Evolutionary conservation across 2,113 vertebrate species (phyloP), one percentile per base, ranked within the genome.

Genomic region (Cynoglossus semilaevis): DNA sequence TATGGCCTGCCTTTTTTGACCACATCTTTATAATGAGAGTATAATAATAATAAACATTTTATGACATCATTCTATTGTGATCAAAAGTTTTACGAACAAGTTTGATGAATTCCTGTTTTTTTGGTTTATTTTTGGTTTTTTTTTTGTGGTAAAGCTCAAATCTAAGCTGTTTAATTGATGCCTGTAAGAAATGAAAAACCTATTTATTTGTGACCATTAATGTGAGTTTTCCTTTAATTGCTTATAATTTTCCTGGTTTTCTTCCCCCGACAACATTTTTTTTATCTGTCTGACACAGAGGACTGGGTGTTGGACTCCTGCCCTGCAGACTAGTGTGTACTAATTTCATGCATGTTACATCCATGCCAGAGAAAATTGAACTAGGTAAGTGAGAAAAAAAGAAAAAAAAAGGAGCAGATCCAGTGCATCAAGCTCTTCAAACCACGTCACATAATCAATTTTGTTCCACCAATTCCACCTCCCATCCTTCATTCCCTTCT

Each of bases 261-360:
- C 4, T 36, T 41, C 48, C 45, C 3, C 13, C 15, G 22, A 47
- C 16, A 47, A 17, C 4, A 47, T 14, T 63, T 34, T 51, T 9
- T 68, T 66, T 61, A 53, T 67, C 59, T 38, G 48, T 62, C n/a
- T 51, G 8, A 68, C 19, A 46, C 50, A 64, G 44, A 56, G n/a
- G 22, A 52, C 62, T 58, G 58, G 46, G 16, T 45, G 41, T 64
- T 36, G 18, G 8, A 60, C 72, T n/a, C 70, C 58, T 63, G 41
- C 37, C 58, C 51, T 7, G 8, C 41, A 62, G 48, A 35, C n/a
- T 10, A 36, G 41, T 58, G 8, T 12, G 64, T 58, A 62, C 49
- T 71, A 35, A 65, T 79, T 71, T 65, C 51, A 63, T 65, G 55
- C 62, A 17, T 42, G 52, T 60, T 67, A 58, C 14, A 72, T 29